These are phyloP conservation scores for Pandemis cinnamomeana DNA, from an alignment of 2,888 invertebrate genomes.

Conservation along the genomic window DNA sequence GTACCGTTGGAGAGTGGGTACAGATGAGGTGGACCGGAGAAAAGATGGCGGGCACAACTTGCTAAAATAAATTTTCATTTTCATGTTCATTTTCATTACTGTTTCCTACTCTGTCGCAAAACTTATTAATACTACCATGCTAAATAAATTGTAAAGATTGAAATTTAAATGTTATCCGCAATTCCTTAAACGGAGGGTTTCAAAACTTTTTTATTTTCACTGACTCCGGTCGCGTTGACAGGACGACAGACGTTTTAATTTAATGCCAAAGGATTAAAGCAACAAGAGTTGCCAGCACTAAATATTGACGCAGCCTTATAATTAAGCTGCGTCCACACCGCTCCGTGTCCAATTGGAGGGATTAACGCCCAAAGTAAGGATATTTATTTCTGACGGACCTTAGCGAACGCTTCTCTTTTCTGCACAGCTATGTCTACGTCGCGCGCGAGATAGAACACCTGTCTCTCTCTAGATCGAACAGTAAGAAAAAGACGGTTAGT, in stretches of 20 bases:
- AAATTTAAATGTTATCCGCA: neutral
- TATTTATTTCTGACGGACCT: too few species aligned
- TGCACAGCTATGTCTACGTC: too few species aligned
- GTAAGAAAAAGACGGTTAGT: too few species aligned
- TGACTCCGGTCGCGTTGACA: constrained; percentile 17
- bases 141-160: neutral
- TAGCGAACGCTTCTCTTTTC: too few species aligned
- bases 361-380: constrained; percentile 42
- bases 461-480: too few species aligned
- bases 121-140: neutral
- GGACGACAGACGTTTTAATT: constrained; percentile 35
- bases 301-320: constrained; percentile 52
- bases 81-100: too few species aligned
- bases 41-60: too few species aligned
- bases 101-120: too few species aligned
- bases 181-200: constrained; percentile 6
- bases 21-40: too few species aligned
- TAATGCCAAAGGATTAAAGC: constrained; percentile 17
- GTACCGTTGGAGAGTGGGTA: neutral
- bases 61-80: too few species aligned
- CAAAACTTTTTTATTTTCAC: neutral
- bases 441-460: too few species aligned
- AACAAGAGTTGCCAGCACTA: constrained; percentile 41
- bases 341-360: constrained; percentile 49
- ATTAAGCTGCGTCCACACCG: constrained; percentile 60